phyloP scores from a whole-genome alignment of 53 echinoderm and acorn worm species.

The Stichopus horrens region DNA sequence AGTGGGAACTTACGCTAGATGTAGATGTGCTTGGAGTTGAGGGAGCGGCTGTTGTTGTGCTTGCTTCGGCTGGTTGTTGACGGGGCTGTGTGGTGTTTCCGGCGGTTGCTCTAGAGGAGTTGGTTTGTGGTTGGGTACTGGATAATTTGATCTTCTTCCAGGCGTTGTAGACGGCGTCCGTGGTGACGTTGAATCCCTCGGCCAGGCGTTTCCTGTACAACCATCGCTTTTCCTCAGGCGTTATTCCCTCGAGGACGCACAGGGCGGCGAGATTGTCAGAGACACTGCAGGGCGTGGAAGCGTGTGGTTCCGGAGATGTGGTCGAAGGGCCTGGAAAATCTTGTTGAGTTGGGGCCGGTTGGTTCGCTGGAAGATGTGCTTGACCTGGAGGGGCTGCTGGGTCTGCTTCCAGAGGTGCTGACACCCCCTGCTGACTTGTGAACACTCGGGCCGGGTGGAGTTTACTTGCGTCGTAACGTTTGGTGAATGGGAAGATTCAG shows the following conservation, averaged over 20 bases:
- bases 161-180: not conserved
- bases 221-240: slow-evolving; percentile 6
- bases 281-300: slow-evolving; percentile 1
- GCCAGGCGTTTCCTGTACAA: not conserved
- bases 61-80: not conserved
- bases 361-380: slow-evolving; percentile 7
- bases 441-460: not conserved
- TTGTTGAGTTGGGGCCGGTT: slow-evolving; percentile 11
- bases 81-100: not conserved
- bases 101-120: not conserved
- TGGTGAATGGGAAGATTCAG: slow-evolving; percentile 6
- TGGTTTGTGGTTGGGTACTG: not conserved
- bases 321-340: slow-evolving; percentile 2
- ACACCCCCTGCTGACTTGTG: slow-evolving; percentile 3
- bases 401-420: slow-evolving; percentile 11
- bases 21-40: not conserved
- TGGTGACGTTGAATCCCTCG: slow-evolving; percentile 8
- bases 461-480: slow-evolving; percentile 10
- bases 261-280: too few species aligned
- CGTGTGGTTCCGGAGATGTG: slow-evolving; percentile 6
- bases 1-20: not conserved
- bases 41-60: not conserved
- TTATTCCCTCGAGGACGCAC: not conserved
- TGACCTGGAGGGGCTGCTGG: not conserved
- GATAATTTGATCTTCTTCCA: not conserved